phyloP scores from a whole-genome alignment of 1,140 invertebrate genomes.

The Agraylea sexmaculata region DNA sequence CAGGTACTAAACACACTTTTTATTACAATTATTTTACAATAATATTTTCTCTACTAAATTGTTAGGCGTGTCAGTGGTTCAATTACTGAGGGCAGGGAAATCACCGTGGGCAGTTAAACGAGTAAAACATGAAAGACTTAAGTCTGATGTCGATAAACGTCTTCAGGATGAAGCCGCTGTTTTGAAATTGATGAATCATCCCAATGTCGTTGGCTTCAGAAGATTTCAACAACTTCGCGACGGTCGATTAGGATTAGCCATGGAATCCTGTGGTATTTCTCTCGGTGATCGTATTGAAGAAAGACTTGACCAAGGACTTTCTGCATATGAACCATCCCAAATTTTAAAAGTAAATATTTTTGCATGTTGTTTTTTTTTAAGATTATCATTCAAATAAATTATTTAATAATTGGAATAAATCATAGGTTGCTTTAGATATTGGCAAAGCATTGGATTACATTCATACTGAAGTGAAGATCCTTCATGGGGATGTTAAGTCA shows the following conservation, averaged over 20 bases:
- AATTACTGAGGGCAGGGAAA: conserved; percentile 53
- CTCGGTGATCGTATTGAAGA: conserved; percentile 62
- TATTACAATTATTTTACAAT: conserved; percentile 10
- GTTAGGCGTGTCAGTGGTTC: conserved; percentile 60
- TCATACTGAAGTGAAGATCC: conserved; percentile 54
- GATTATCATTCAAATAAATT: background rate
- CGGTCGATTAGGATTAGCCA: conserved; percentile 53
- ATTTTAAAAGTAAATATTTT: conserved; percentile 46
- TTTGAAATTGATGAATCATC: conserved; percentile 58
- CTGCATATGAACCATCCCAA: conserved; percentile 47
- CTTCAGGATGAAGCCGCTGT: conserved; percentile 60
- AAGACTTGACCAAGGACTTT: conserved; percentile 42
- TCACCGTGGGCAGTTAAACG: conserved; percentile 79
- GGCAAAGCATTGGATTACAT: conserved; percentile 65
- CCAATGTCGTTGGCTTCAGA: conserved; percentile 73
- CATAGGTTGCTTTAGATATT: conserved; percentile 48
- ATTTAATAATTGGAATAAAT: conserved; percentile 13
- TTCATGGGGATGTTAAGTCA: conserved; percentile 80
- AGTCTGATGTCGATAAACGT: conserved; percentile 34
- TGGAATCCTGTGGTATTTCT: conserved; percentile 55
- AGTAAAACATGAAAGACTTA: conserved; percentile 29
- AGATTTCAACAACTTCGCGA: conserved; percentile 49
- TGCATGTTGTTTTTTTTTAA: background rate
- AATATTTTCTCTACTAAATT: conserved; percentile 24
- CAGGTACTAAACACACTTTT: conserved; percentile 41